Evolutionary conservation across 1,140 invertebrate genomes (phyloP).

Genomic region (Meloidogyne hapla): DNA sequence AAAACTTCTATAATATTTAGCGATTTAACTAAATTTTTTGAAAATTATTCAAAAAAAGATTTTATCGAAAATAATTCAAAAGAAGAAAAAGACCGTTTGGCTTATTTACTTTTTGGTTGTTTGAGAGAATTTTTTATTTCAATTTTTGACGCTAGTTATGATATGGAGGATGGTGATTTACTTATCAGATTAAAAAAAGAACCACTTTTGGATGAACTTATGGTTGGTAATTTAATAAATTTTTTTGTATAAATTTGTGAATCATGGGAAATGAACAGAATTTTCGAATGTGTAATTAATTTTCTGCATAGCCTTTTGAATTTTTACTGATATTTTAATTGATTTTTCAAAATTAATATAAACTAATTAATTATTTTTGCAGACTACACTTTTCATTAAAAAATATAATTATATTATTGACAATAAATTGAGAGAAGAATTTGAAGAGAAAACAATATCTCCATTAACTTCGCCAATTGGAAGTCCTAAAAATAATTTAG

Average conservation of each 20-base stretch:
- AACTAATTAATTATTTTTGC: no score
- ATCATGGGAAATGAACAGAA: neutral
- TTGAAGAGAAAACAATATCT: neutral
- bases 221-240: neutral
- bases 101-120: neutral
- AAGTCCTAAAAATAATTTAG: neutral
- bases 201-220: conserved; percentile 1
- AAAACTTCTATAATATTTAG: neutral
- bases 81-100: neutral
- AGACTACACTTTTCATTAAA: neutral
- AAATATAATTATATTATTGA: conserved; percentile 1
- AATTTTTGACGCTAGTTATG: neutral
- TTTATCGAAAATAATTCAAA: neutral
- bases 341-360: no score
- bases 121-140: conserved; percentile 2
- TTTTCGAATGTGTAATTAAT: no score
- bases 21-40: neutral
- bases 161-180: neutral
- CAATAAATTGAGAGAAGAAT: neutral
- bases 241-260: neutral
- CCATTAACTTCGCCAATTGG: neutral
- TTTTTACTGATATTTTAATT: no score
- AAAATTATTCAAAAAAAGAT: neutral
- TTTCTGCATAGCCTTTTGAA: no score
- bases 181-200: neutral